A percentile compares a stretch with the other conserved stretches of the same genome.
Evolutionary conservation across 2,888 invertebrate species (phyloP).

Genomic region (Diabrotica balteata): DNA sequence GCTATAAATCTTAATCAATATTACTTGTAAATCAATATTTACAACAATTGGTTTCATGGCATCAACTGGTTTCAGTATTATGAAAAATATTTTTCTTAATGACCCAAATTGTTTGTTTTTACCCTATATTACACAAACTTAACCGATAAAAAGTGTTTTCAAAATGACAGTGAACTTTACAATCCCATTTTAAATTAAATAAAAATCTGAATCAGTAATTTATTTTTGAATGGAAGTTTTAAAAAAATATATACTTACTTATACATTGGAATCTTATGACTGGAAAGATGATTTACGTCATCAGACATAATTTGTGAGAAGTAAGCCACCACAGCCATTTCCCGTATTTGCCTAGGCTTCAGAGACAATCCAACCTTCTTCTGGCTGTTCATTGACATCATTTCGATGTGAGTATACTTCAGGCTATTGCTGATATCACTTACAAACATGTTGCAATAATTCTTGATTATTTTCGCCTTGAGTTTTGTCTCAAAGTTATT

Average conservation of each 20-base stretch:
- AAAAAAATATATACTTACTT: constrained; percentile 42
- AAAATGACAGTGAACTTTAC: too few species aligned
- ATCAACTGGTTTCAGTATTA: too few species aligned
- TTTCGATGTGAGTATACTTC: constrained; percentile 43
- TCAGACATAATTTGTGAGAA: constrained; percentile 65
- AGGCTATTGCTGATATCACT: constrained; percentile 31
- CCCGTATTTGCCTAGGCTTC: constrained; percentile 64
- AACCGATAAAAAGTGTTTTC: too few species aligned
- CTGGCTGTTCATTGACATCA: constrained; percentile 46
- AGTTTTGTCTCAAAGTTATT: constrained; percentile 60
- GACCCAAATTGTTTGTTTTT: too few species aligned
- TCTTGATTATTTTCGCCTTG: constrained; percentile 36
- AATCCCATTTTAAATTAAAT: too few species aligned
- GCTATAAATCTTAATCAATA: too few species aligned
- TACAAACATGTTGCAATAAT: constrained; percentile 38
- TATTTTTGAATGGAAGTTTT: too few species aligned
- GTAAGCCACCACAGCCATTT: constrained; percentile 69
- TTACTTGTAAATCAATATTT: too few species aligned
- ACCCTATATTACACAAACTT: too few species aligned
- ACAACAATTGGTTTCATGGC: too few species aligned
- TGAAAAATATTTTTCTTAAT: too few species aligned
- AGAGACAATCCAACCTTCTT: constrained; percentile 55
- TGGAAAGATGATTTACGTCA: constrained; percentile 44
- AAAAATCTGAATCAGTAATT: too few species aligned
- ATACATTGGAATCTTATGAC: constrained; percentile 47